These are phyloP conservation scores for Wasmannia auropunctata DNA, from an alignment of 1,140 invertebrate genomes.

Conservation along the genomic window DNA sequence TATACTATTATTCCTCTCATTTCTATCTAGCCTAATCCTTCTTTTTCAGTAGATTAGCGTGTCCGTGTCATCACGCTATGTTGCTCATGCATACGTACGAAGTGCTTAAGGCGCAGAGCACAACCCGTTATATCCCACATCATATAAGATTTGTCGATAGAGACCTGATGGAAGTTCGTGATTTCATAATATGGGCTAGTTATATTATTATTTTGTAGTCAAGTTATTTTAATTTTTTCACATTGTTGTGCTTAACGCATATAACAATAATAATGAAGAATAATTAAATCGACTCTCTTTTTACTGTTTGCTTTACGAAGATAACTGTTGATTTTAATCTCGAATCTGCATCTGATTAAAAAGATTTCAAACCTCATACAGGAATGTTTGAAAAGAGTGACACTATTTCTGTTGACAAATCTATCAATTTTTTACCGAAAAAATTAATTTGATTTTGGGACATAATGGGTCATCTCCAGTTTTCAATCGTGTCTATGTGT, in stretches of 20 bases:
- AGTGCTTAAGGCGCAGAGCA: conserved; percentile 50
- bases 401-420: not conserved
- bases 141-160: not conserved
- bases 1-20: conserved; percentile 41
- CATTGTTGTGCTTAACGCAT: not conserved
- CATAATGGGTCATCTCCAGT: conserved; percentile 11
- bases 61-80: not conserved
- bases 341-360: not conserved
- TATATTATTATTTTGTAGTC: not conserved
- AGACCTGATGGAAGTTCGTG: not conserved
- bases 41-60: conserved; percentile 17
- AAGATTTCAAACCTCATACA: not conserved
- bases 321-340: not conserved
- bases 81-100: conserved; percentile 37
- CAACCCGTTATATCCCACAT: conserved; percentile 40
- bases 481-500: not conserved
- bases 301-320: not conserved
- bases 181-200: not conserved
- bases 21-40: not conserved
- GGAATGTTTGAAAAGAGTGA: not conserved
- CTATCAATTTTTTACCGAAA: conserved; percentile 10
- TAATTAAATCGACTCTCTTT: not conserved
- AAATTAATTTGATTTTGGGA: conserved; percentile 3
- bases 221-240: not conserved
- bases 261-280: not conserved